These are phyloP conservation scores for Vanessa tameamea DNA, from an alignment of 1,140 invertebrate species.

Conservation along the genomic window DNA sequence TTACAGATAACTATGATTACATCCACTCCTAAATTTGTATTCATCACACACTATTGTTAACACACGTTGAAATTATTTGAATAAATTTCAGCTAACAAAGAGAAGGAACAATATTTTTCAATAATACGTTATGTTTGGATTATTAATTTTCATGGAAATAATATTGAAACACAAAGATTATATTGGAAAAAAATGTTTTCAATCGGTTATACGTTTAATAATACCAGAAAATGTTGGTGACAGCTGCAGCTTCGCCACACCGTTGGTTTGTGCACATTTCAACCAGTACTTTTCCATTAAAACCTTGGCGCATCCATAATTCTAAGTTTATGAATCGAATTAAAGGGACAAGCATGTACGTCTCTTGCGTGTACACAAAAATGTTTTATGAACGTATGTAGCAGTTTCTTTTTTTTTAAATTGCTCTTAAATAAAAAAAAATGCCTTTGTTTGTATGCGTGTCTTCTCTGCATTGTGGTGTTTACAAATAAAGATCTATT, in stretches of 20 bases:
- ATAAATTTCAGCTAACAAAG: no score
- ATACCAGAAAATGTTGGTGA: conserved; percentile 47
- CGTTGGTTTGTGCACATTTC: conserved; percentile 55
- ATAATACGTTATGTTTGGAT: neutral
- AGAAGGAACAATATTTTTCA: neutral
- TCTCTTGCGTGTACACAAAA: conserved; percentile 7
- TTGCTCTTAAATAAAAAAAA: no score
- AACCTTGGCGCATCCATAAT: conserved; percentile 49
- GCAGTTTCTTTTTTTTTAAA: no score
- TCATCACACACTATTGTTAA: no score
- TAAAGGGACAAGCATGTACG: neutral
- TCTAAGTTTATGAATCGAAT: conserved; percentile 23
- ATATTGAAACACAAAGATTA: no score
- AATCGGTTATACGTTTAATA: neutral
- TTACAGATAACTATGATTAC: conserved; percentile 17
- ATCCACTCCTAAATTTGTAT: neutral
- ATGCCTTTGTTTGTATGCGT: no score
- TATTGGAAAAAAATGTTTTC: neutral
- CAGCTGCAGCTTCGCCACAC: conserved; percentile 29
- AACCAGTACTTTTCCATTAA: conserved; percentile 67
- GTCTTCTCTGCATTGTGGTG: no score
- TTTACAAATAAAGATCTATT: no score
- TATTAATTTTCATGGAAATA: no score
- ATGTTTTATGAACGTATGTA: neutral
- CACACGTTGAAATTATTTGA: no score